Percentiles rank a stretch among this genome's conserved stretches.
Evolutionary conservation across 2,888 invertebrate genomes (phyloP).

Genomic region (Sericinus montela): DNA sequence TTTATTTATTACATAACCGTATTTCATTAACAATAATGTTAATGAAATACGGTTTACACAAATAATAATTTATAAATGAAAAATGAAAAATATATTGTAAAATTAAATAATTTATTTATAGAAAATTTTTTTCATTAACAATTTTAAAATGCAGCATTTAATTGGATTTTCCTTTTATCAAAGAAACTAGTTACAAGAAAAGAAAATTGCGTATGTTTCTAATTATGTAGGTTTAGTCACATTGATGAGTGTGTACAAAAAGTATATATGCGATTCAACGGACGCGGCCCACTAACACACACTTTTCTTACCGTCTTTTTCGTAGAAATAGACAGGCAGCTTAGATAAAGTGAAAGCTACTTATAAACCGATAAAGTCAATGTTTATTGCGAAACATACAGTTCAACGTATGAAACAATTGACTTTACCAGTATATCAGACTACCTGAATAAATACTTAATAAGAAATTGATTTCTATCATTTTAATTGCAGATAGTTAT

Average conservation of each 20-base stretch:
- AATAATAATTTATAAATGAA: not conserved
- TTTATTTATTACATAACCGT: too few species aligned
- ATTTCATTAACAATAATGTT: too few species aligned
- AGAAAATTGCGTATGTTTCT: conserved; percentile 50
- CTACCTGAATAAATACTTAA: too few species aligned
- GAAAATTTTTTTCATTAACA: not conserved
- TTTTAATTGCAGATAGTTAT: conserved; percentile 2
- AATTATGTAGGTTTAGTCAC: conserved; percentile 57
- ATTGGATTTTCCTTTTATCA: not conserved
- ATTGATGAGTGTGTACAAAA: conserved; percentile 61
- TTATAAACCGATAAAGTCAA: conserved; percentile 66
- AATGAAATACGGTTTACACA: not conserved
- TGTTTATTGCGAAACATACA: conserved; percentile 60
- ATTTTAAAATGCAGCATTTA: not conserved
- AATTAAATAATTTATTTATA: conserved; percentile 9
- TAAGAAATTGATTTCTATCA: conserved; percentile 20
- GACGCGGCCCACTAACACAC: conserved; percentile 75
- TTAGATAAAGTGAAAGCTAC: conserved; percentile 74
- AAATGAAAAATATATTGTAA: not conserved
- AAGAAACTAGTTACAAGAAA: conserved; percentile 7
- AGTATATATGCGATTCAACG: conserved; percentile 54
- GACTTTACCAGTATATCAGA: conserved; percentile 33
- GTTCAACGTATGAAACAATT: conserved; percentile 44
- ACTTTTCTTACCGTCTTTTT: conserved; percentile 75
- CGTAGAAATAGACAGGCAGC: conserved; percentile 71